Evolutionary conservation across 2,797 vertebrate species (phyloP).

Genomic region (Buceros bicornis): DNA sequence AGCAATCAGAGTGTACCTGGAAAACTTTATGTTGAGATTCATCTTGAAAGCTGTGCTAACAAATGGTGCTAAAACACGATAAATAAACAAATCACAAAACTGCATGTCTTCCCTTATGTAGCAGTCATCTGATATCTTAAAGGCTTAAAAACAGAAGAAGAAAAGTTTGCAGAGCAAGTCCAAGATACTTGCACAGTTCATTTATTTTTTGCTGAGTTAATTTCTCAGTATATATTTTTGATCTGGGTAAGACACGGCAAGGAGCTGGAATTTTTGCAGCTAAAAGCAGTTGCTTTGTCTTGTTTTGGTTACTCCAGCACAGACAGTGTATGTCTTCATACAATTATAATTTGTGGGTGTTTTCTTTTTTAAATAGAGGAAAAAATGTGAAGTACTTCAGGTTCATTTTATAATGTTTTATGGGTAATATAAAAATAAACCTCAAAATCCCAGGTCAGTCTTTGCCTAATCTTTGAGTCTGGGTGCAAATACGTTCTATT

Average conservation of each 20-base stretch:
- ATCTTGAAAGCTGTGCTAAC: neutral
- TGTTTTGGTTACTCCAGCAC: slow-evolving; percentile 70
- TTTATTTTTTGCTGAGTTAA: slow-evolving; percentile 83
- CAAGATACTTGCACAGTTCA: slow-evolving; percentile 77
- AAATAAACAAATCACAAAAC: neutral
- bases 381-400: neutral
- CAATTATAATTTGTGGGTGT: neutral
- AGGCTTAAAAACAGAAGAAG: slow-evolving; percentile 31
- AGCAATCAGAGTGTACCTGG: neutral
- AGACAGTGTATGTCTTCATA: slow-evolving; percentile 1
- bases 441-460: neutral
- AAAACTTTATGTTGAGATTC: neutral
- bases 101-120: neutral
- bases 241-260: slow-evolving; percentile 74
- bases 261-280: slow-evolving; percentile 72
- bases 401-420: neutral
- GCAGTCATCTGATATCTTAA: neutral
- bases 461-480: neutral
- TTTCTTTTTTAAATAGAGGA: neutral
- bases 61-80: neutral
- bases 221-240: slow-evolving; percentile 87
- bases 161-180: slow-evolving; percentile 66
- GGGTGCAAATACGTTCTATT: neutral
- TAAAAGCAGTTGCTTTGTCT: slow-evolving; percentile 74
- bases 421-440: neutral